A percentile compares a stretch with the other conserved stretches of the same genome.
Evolutionary conservation across 2,888 invertebrate species (phyloP).

Genomic region (Parnassius mnemosyne): DNA sequence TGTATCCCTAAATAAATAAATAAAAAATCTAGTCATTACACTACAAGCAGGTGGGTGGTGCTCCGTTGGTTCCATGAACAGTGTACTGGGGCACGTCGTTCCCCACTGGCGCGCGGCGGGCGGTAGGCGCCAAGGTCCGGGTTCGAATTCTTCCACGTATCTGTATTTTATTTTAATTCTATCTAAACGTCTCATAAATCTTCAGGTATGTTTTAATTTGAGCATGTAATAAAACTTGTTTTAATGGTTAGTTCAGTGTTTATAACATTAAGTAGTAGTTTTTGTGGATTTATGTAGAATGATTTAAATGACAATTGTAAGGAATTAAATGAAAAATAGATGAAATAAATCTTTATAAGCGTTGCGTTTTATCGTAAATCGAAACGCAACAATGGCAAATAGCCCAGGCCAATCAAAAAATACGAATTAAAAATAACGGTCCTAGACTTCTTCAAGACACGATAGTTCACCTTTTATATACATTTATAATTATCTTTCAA

Average conservation of each 20-base stretch:
- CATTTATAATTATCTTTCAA: too few species aligned
- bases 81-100: slow-evolving; percentile 5
- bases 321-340: too few species aligned
- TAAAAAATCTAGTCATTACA: slow-evolving; percentile 9
- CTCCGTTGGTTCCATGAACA: background rate
- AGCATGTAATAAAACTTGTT: slow-evolving; percentile 1
- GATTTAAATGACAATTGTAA: too few species aligned
- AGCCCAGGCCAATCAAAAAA: too few species aligned
- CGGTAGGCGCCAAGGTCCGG: slow-evolving; percentile 39
- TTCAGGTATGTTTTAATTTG: slow-evolving; percentile 22
- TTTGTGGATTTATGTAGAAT: too few species aligned
- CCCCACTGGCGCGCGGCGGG: slow-evolving; percentile 35
- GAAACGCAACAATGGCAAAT: too few species aligned
- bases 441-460: too few species aligned
- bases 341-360: too few species aligned
- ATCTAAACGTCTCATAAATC: slow-evolving; percentile 27
- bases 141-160: slow-evolving; percentile 28
- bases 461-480: too few species aligned
- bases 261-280: background rate
- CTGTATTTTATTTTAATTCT: slow-evolving; percentile 13
- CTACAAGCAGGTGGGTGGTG: slow-evolving; percentile 8
- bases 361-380: too few species aligned
- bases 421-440: too few species aligned
- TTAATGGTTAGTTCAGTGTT: slow-evolving; percentile 9
- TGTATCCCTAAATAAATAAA: background rate